Conservation (phyloP, 2,888 invertebrate species). For the Theodoxus fluviatilis region DNA sequence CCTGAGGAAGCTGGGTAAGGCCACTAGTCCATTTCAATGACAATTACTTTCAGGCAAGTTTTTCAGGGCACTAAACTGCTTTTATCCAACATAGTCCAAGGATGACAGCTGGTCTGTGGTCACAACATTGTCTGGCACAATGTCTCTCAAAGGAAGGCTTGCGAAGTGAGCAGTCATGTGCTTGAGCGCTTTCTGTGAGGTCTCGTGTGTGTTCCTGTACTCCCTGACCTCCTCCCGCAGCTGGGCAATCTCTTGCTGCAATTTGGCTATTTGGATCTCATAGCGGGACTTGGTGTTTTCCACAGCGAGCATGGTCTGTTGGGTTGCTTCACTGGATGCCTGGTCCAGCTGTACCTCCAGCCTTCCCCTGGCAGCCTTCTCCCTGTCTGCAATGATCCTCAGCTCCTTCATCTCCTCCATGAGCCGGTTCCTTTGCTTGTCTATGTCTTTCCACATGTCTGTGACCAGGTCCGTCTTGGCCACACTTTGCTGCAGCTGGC, state of each 20-base stretch:
- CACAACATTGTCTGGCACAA: conserved; percentile 44
- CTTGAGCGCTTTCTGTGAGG: conserved; percentile 51
- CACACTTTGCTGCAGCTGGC: conserved; percentile 43
- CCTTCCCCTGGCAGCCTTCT: conserved; percentile 40
- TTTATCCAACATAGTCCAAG: conserved; percentile 40
- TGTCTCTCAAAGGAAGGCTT: conserved; percentile 45
- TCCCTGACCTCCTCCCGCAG: conserved; percentile 41
- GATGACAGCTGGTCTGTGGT: conserved; percentile 40
- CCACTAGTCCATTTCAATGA: too few species aligned
- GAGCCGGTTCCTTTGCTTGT: conserved; percentile 40
- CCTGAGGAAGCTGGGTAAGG: too few species aligned
- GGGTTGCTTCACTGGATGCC: conserved; percentile 37
- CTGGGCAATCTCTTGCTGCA: conserved; percentile 45
- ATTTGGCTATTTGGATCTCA: conserved; percentile 45
- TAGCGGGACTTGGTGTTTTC: conserved; percentile 46
- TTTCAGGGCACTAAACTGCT: too few species aligned
- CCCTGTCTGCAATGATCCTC: conserved; percentile 40
- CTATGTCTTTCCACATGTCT: conserved; percentile 38
- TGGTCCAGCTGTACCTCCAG: conserved; percentile 42
- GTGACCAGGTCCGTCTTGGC: conserved; percentile 27
- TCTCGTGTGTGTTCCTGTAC: conserved; percentile 44
- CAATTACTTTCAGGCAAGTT: too few species aligned
- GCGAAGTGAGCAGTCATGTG: conserved; percentile 56
- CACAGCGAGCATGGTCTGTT: conserved; percentile 43
- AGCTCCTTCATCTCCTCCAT: conserved; percentile 44